Percentiles rank a stretch among this genome's conserved stretches.
These are phyloP conservation scores for Trichomalopsis sarcophagae DNA, from an alignment of 1,140 invertebrate species.

Conservation along the genomic window DNA sequence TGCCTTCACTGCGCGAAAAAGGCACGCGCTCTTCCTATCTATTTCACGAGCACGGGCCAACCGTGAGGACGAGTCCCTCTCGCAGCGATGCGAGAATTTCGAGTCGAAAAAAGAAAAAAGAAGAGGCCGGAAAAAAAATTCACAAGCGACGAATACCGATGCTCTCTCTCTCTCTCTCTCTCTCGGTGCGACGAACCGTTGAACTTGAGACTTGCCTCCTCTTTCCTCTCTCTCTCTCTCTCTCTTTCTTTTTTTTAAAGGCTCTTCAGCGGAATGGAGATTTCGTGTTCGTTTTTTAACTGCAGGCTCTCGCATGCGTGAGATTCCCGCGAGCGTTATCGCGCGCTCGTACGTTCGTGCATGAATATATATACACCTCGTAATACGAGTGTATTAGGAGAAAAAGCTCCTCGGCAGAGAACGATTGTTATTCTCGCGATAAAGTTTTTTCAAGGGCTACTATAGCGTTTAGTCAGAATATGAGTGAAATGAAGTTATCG, in stretches of 20 bases:
- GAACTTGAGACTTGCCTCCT: constrained; percentile 6
- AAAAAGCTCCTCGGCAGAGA: not conserved
- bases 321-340: constrained; percentile 4
- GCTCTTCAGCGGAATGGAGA: constrained; percentile 22
- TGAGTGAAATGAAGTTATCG: not conserved
- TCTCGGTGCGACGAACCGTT: constrained; percentile 7
- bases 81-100: not conserved
- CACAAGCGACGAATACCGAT: constrained; percentile 7
- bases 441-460: not conserved
- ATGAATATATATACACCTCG: not conserved
- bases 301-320: constrained; percentile 14
- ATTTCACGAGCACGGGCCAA: not conserved
- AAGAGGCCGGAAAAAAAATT: not conserved
- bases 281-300: constrained; percentile 18
- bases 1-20: too few relatives aligned
- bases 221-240: not conserved
- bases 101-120: not conserved
- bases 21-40: not conserved
- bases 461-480: not conserved
- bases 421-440: not conserved
- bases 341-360: not conserved
- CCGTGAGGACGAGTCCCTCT: not conserved
- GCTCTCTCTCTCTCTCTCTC: not conserved
- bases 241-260: not conserved
- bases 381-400: not conserved